These are phyloP conservation scores for Thymelicus lineola DNA, from an alignment of 2,888 invertebrate genomes.

Conservation along the genomic window DNA sequence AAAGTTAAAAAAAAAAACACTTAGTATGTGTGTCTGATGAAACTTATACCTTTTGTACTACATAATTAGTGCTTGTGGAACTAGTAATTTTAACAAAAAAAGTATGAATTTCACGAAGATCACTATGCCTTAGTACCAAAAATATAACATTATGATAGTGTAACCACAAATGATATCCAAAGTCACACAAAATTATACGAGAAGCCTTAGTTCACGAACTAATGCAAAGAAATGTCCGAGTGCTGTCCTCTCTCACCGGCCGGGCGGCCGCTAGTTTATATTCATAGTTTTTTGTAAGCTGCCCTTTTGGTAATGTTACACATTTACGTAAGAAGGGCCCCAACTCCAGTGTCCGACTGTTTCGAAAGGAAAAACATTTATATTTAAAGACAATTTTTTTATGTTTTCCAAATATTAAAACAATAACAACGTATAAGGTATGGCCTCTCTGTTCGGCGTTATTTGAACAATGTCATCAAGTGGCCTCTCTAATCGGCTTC, in stretches of 20 bases:
- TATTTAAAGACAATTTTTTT: too few relatives aligned
- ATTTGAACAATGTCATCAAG: too few relatives aligned
- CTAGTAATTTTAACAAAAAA: too few relatives aligned
- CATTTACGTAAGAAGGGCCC: slow-evolving; percentile 46
- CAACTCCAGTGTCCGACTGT: slow-evolving; percentile 3
- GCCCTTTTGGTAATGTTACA: slow-evolving; percentile 52
- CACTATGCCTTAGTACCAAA: too few relatives aligned
- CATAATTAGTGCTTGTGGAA: too few relatives aligned
- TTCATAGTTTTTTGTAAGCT: slow-evolving; percentile 57
- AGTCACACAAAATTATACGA: background rate
- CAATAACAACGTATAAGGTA: too few relatives aligned
- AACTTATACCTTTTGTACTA: slow-evolving; percentile 8
- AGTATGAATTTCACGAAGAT: too few relatives aligned
- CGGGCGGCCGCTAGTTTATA: slow-evolving; percentile 53
- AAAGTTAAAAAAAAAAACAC: background rate
- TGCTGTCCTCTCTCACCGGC: slow-evolving; percentile 52
- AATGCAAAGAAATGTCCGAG: slow-evolving; percentile 53
- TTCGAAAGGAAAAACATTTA: background rate
- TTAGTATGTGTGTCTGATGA: background rate
- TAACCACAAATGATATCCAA: too few relatives aligned
- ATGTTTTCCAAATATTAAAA: too few relatives aligned
- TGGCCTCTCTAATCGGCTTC: too few relatives aligned
- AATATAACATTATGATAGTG: too few relatives aligned
- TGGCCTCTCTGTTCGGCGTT: too few relatives aligned
- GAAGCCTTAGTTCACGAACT: slow-evolving; percentile 19